Conservation (phyloP, 1,140 invertebrate genomes). For the Pseudomyrmex sp. region DNA sequence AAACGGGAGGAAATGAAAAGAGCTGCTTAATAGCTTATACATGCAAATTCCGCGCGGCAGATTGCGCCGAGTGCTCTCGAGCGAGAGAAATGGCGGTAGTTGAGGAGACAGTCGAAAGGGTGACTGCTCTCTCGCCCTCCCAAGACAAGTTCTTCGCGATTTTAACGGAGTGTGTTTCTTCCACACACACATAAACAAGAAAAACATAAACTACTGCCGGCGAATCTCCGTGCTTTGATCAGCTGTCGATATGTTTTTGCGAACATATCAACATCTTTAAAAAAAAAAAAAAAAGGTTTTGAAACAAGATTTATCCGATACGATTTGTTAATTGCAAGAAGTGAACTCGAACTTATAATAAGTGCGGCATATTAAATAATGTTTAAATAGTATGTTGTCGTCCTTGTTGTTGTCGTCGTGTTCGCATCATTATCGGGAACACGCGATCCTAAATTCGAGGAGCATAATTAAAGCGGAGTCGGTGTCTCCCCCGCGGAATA, state of each 20-base stretch:
- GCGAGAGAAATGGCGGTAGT: slow-evolving; percentile 74
- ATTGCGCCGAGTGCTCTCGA: slow-evolving; percentile 82
- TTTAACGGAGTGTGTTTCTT: slow-evolving; percentile 12
- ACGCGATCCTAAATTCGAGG: slow-evolving; percentile 65
- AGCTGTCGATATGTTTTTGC: slow-evolving; percentile 8
- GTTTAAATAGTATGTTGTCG: slow-evolving; percentile 14
- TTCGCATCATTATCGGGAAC: slow-evolving; percentile 72
- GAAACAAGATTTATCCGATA: not conserved
- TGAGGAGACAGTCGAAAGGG: slow-evolving; percentile 82
- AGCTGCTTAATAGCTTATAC: slow-evolving; percentile 86
- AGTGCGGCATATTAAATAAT: not conserved
- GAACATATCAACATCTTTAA: not conserved
- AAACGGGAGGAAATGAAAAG: slow-evolving; percentile 86
- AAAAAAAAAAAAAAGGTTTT: not conserved
- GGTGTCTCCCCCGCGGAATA: slow-evolving; percentile 46
- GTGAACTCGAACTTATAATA: not conserved
- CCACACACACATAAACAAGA: not conserved
- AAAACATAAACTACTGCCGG: slow-evolving; percentile 32
- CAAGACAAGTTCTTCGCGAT: slow-evolving; percentile 70
- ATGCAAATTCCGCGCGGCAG: slow-evolving; percentile 84
- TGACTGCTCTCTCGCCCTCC: slow-evolving; percentile 74
- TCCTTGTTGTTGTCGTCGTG: not conserved
- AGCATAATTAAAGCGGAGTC: slow-evolving; percentile 78
- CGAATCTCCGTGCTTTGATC: not conserved
- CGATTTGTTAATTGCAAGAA: too few species aligned